Conservation (phyloP, 2,113 vertebrate species). For the Nibea coibor region DNA sequence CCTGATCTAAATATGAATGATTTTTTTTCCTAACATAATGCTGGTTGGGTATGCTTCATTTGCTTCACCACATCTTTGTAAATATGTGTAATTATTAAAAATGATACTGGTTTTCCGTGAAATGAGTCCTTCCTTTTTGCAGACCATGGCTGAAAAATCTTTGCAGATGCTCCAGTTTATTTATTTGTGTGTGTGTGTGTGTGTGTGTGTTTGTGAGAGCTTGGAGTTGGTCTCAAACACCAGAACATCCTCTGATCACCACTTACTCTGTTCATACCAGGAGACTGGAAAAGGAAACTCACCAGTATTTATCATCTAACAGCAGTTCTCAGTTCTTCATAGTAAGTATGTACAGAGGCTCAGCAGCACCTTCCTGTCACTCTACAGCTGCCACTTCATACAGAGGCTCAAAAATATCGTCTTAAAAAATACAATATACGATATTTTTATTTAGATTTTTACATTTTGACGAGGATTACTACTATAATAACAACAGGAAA, state of each 20-base stretch:
- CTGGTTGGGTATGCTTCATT: slow-evolving; percentile 62
- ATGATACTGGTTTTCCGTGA: slow-evolving; percentile 80
- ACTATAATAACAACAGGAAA: too few relatives aligned
- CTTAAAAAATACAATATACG: too few relatives aligned
- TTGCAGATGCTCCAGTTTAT: slow-evolving; percentile 36
- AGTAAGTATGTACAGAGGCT: too few relatives aligned
- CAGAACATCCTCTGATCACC: slow-evolving; percentile 35
- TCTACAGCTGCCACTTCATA: too few relatives aligned
- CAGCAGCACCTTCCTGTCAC: too few relatives aligned
- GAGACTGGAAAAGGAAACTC: slow-evolving; percentile 27
- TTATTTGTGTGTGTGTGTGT: slow-evolving; percentile 15
- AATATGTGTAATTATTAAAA: slow-evolving; percentile 84
- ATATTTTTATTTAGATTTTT: too few relatives aligned
- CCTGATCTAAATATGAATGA: slow-evolving; percentile 29
- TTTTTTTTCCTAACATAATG: slow-evolving; percentile 49
- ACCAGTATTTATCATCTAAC: not conserved
- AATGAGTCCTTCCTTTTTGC: slow-evolving; percentile 73
- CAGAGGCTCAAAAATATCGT: too few relatives aligned
- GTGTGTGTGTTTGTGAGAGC: not conserved
- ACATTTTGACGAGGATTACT: too few relatives aligned
- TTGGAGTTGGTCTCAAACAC: slow-evolving; percentile 8
- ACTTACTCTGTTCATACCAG: slow-evolving; percentile 1
- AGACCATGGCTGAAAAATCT: slow-evolving; percentile 1
- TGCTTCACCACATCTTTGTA: slow-evolving; percentile 78
- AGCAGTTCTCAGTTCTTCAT: not conserved